These are phyloP conservation scores for Sisor rabdophorus DNA, from an alignment of 2,113 vertebrate genomes.

Conservation along the genomic window DNA sequence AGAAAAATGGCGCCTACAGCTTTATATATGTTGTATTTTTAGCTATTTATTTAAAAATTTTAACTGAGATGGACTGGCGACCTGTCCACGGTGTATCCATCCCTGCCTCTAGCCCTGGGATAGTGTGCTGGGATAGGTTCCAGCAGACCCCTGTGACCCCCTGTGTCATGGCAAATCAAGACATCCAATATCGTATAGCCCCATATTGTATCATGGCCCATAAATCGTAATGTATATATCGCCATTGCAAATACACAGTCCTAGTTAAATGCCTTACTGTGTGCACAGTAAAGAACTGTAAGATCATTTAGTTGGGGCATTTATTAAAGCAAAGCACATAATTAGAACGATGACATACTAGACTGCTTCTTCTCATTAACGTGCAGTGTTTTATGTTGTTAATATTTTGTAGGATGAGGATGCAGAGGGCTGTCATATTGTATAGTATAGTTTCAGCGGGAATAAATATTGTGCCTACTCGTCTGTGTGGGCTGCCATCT, in stretches of 20 bases:
- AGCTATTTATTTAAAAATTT: too few species aligned
- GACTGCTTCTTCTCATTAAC: neutral
- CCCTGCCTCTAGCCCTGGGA: too few species aligned
- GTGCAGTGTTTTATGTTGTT: conserved; percentile 27
- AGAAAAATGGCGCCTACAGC: too few species aligned
- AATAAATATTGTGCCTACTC: conserved; percentile 34
- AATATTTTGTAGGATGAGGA: conserved; percentile 25
- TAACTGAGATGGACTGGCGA: too few species aligned
- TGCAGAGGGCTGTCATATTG: conserved; percentile 29
- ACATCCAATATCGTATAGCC: too few species aligned
- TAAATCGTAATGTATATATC: too few species aligned
- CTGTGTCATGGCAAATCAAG: too few species aligned
- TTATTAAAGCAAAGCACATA: conserved; percentile 28
- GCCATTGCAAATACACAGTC: neutral
- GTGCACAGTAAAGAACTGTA: neutral
- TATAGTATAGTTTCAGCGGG: conserved; percentile 30
- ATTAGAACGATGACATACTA: conserved; percentile 34
- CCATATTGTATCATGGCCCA: too few species aligned
- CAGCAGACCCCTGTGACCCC: too few species aligned
- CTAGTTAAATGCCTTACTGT: conserved; percentile 8
- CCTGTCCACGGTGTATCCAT: too few species aligned
- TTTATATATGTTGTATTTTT: too few species aligned
- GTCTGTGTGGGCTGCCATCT: conserved; percentile 38
- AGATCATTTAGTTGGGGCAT: conserved; percentile 5
- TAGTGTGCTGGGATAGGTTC: too few species aligned